Evolutionary conservation across 2,113 vertebrate genomes (phyloP).

Genomic region (Phoenicopterus ruber): DNA sequence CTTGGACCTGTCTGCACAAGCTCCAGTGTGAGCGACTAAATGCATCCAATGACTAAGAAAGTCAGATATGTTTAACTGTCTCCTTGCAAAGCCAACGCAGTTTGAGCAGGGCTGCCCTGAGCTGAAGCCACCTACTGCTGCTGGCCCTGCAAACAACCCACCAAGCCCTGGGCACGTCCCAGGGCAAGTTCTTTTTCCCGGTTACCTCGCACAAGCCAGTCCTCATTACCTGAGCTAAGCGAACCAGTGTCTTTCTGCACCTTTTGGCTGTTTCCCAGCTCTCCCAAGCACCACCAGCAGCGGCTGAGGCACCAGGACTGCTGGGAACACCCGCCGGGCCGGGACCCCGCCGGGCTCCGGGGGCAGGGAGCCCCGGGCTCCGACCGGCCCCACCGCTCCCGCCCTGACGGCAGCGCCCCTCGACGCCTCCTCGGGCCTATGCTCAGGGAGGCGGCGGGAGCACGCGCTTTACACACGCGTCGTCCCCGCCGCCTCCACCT

Average conservation of each 20-base stretch:
- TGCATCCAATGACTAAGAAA: fast-evolving
- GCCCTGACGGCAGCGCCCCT: neutral
- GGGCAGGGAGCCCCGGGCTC: neutral
- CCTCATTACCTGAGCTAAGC: neutral
- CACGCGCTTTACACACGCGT: neutral
- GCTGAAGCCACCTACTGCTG: neutral
- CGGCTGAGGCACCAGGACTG: neutral
- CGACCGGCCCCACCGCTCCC: neutral
- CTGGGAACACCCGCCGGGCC: no score
- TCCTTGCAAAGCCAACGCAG: neutral
- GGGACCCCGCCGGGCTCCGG: neutral
- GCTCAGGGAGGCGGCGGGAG: neutral
- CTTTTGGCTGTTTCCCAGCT: neutral
- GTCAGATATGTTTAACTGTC: fast-evolving
- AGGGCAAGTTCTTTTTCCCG: fast-evolving
- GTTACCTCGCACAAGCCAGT: no score
- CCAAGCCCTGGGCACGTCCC: fast-evolving
- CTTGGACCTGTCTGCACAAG: fast-evolving
- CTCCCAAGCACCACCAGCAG: neutral
- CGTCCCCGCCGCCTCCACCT: neutral
- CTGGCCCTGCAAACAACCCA: fast-evolving
- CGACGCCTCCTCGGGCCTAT: neutral
- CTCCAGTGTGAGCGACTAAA: fast-evolving
- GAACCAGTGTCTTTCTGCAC: neutral
- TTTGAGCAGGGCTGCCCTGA: neutral